Conservation (phyloP, 2,888 invertebrate genomes). For the Caenorhabditis parvicauda region DNA sequence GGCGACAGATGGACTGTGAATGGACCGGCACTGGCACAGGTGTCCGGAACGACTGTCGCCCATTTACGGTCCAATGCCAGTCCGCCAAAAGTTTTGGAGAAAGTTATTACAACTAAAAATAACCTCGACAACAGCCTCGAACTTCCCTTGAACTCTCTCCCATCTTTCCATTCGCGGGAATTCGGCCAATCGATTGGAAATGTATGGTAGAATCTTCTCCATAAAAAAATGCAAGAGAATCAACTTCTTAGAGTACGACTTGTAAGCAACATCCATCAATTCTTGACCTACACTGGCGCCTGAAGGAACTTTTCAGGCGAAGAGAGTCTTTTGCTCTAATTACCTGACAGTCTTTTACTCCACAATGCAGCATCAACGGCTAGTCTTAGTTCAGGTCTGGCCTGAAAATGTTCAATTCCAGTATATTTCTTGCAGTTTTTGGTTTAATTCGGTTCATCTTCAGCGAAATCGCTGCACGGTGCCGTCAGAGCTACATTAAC, state of each 20-base stretch:
- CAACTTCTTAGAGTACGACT: slow-evolving; percentile 17
- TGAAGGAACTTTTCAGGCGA: background rate
- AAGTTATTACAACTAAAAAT: background rate
- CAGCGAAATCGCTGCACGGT: too few species aligned
- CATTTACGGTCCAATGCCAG: too few species aligned
- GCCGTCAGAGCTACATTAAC: too few species aligned
- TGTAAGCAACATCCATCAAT: slow-evolving; percentile 58
- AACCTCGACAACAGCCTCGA: slow-evolving; percentile 33
- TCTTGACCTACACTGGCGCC: slow-evolving; percentile 63
- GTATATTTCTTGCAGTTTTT: background rate
- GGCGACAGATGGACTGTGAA: too few species aligned
- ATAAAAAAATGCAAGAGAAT: slow-evolving; percentile 27
- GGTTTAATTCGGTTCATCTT: background rate
- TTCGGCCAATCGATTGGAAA: slow-evolving; percentile 20
- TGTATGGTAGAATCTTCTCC: slow-evolving; percentile 36
- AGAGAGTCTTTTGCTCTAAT: background rate
- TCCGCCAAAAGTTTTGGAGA: too few species aligned
- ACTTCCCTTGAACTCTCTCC: slow-evolving; percentile 13
- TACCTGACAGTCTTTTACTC: slow-evolving; percentile 6
- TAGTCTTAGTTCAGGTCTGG: slow-evolving; percentile 20
- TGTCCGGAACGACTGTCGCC: too few species aligned
- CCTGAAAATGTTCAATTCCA: background rate
- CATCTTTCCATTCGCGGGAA: slow-evolving; percentile 15
- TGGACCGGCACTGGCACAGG: too few species aligned
- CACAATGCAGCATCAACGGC: slow-evolving; percentile 31